Evolutionary conservation across 2,888 invertebrate species (phyloP), one percentile per base, ranked within the genome.

Genomic region (Lasioglossum figueresi): DNA sequence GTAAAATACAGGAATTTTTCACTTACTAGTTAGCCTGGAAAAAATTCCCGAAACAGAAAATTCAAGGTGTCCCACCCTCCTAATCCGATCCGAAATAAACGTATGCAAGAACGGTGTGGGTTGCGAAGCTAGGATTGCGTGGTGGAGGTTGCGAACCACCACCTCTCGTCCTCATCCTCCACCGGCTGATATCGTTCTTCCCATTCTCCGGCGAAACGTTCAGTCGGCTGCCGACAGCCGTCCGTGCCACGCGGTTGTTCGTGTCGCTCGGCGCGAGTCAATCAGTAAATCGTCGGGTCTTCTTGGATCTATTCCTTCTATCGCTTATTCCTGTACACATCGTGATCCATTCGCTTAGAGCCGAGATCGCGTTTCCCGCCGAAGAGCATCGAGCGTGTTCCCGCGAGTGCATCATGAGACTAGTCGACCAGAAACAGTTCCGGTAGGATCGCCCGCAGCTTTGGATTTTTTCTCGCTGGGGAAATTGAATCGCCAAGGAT

Each of bases 141-240:
- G 81, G 85, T 84, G 63, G 88, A 88, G 87, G 81, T 86, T 86
- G 89, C 88, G 83, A 85, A 82, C 82, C 84, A 63, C 88, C 88
- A 82, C 86, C 86, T 82, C 88, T 84, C 83, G 81, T 59, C 83
- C 76, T 78, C 80, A 37, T 80, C 76, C 84, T 79, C 85, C 79
- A 76, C 79, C 87, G 80, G 72, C 81, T 73, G 40, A 86, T 90
- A 84, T 90, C 88, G 89, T 92, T 88, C 90, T 91, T 91, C 86
- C 89, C 88, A 84, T 90, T 86, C 89, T 84, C 78, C 85, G 81
- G 81, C 87, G 90, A 91, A 90, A 91, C 91, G 89, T 88, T 94
- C 93, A 94, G 94, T 94, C 94, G 93, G 93, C 93, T 91, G 92
- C 92, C 92, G 93, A 92, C 94, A 93, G 93, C 93, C 94, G 94